A percentile compares a stretch with the other conserved stretches of the same genome.
Conservation (phyloP, 1,140 invertebrate genomes). For the Brachionus koreanus region DNA sequence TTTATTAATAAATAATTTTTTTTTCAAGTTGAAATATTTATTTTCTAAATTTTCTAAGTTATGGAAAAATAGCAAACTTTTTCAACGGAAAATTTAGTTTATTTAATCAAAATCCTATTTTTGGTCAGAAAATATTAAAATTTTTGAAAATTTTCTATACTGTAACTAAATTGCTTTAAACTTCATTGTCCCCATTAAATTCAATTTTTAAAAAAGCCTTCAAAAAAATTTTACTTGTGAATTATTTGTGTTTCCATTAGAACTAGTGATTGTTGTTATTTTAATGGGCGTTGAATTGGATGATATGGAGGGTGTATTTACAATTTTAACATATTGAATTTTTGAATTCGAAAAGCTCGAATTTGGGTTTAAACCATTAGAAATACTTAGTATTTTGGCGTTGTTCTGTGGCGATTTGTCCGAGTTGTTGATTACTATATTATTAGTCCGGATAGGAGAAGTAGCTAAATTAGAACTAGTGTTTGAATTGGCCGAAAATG, state of each 20-base stretch:
- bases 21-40: too few relatives aligned
- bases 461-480: neutral
- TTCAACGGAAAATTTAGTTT: too few relatives aligned
- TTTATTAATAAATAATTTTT: too few relatives aligned
- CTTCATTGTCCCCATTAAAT: too few relatives aligned
- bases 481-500: neutral
- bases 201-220: neutral
- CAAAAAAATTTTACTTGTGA: neutral
- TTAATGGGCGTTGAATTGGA: neutral
- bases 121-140: too few relatives aligned
- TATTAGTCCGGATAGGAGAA: neutral
- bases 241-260: neutral
- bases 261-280: neutral
- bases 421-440: neutral
- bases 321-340: constrained; percentile 38
- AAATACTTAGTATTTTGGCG: neutral
- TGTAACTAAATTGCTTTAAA: too few relatives aligned
- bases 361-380: constrained; percentile 9
- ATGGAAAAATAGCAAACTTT: too few relatives aligned
- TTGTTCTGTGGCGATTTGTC: constrained; percentile 1
- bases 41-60: too few relatives aligned
- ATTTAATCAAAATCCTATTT: too few relatives aligned
- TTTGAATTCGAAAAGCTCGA: neutral
- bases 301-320: constrained; percentile 1
- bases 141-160: too few relatives aligned